Percentiles rank a stretch among this genome's conserved stretches.
phyloP scores from a whole-genome alignment of 2,888 invertebrate genomes.

The Tridacna gigas region DNA sequence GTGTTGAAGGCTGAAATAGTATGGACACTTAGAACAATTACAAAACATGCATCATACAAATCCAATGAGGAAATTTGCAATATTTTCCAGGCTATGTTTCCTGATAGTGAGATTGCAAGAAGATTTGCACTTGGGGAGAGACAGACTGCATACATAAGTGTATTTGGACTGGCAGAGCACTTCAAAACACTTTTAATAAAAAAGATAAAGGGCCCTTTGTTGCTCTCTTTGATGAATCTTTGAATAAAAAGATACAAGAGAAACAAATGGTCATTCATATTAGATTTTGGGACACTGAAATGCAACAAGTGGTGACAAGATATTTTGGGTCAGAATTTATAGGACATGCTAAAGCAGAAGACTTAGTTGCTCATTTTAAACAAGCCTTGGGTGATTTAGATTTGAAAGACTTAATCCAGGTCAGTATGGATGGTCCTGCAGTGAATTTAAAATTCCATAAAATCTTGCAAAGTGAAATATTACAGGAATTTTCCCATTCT shows the following conservation, averaged over 20 bases:
- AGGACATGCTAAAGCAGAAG: no score
- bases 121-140: slow-evolving; percentile 29
- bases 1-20: no score
- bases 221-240: slow-evolving; percentile 29
- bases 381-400: no score
- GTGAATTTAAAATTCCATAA: no score
- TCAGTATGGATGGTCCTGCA: no score
- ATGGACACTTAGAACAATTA: slow-evolving; percentile 30
- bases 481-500: no score
- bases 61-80: slow-evolving; percentile 27
- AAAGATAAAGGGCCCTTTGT: slow-evolving; percentile 5
- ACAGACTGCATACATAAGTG: slow-evolving; percentile 20
- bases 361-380: no score
- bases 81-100: slow-evolving; percentile 27
- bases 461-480: no score
- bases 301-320: no score
- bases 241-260: slow-evolving; percentile 9
- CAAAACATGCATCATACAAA: not conserved
- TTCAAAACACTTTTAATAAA: slow-evolving; percentile 24
- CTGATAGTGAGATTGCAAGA: slow-evolving; percentile 32
- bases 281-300: no score
- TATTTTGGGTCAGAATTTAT: no score
- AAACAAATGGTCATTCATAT: slow-evolving; percentile 31
- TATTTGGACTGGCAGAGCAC: slow-evolving; percentile 38
- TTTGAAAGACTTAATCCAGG: no score